A percentile compares a stretch with the other conserved stretches of the same genome.
Evolutionary conservation across 2,797 vertebrate species (phyloP).

Genomic region (Chaunax sp.): DNA sequence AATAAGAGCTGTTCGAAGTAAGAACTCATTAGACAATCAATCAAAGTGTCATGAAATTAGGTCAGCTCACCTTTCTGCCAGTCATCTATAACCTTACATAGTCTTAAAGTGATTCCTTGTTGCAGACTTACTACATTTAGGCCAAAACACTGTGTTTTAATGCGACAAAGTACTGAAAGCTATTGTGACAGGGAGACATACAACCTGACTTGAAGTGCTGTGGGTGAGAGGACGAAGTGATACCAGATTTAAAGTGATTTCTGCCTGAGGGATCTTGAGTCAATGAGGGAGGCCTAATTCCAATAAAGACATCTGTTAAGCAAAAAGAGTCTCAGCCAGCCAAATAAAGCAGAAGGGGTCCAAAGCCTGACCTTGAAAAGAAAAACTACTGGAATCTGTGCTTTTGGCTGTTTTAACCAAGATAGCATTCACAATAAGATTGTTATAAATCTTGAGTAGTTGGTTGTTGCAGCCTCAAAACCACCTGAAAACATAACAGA

Average conservation of each 20-base stretch:
- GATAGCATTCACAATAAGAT: constrained; percentile 26
- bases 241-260: too few species aligned
- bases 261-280: constrained; percentile 24
- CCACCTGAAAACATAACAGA: constrained; percentile 12
- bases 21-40: background rate
- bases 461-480: constrained; percentile 18
- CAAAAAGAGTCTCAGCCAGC: constrained; percentile 36
- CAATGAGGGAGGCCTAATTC: constrained; percentile 34
- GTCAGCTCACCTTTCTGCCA: too few species aligned
- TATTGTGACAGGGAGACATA: background rate
- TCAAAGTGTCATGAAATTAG: too few species aligned
- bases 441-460: constrained; percentile 18
- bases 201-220: background rate
- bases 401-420: constrained; percentile 50
- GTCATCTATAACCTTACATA: too few species aligned
- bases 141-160: background rate
- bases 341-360: constrained; percentile 49
- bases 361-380: constrained; percentile 38
- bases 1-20: background rate
- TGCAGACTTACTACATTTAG: too few species aligned
- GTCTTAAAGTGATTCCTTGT: too few species aligned
- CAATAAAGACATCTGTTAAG: constrained; percentile 62
- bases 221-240: constrained; percentile 4
- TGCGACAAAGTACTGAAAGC: background rate
- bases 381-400: constrained; percentile 37